phyloP scores from a whole-genome alignment of 1,140 invertebrate genomes.

The Panagrolaimus sp. region DNA sequence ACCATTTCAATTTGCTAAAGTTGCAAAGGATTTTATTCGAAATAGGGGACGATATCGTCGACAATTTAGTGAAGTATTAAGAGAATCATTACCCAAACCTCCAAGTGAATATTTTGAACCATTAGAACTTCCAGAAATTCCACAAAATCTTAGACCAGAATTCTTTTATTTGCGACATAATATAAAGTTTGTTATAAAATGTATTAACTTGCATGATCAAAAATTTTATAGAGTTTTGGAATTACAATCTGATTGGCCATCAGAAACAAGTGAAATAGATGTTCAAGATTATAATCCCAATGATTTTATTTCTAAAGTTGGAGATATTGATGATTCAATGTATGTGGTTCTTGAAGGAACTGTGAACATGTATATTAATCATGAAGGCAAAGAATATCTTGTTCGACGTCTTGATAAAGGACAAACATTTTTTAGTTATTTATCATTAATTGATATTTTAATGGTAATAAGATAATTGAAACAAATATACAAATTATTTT shows the following conservation, averaged over 20 bases:
- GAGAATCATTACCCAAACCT: slow-evolving; percentile 37
- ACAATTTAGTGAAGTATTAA: slow-evolving; percentile 38
- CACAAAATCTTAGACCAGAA: slow-evolving; percentile 47
- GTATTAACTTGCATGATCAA: no score
- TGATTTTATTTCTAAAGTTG: slow-evolving; percentile 59
- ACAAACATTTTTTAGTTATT: slow-evolving; percentile 85
- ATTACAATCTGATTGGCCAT: slow-evolving; percentile 45
- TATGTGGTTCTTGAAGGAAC: slow-evolving; percentile 80
- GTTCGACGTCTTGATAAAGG: slow-evolving; percentile 86
- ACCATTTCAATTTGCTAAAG: slow-evolving; percentile 4
- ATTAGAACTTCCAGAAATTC: slow-evolving; percentile 49
- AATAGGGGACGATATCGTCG: slow-evolving; percentile 34
- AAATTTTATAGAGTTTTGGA: slow-evolving; percentile 51
- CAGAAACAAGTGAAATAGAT: slow-evolving; percentile 53
- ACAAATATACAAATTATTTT: slow-evolving; percentile 22
- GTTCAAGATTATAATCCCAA: slow-evolving; percentile 37
- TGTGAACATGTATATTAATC: slow-evolving; percentile 73
- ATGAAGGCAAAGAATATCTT: slow-evolving; percentile 60
- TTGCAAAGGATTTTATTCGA: slow-evolving; percentile 6
- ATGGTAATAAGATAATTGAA: slow-evolving; percentile 73
- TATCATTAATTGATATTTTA: slow-evolving; percentile 91
- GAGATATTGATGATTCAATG: slow-evolving; percentile 89
- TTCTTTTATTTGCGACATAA: slow-evolving; percentile 53
- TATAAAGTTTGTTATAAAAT: slow-evolving; percentile 40
- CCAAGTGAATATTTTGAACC: slow-evolving; percentile 54